Conservation (phyloP, 2,113 vertebrate genomes). For the Micromys minutus region DNA sequence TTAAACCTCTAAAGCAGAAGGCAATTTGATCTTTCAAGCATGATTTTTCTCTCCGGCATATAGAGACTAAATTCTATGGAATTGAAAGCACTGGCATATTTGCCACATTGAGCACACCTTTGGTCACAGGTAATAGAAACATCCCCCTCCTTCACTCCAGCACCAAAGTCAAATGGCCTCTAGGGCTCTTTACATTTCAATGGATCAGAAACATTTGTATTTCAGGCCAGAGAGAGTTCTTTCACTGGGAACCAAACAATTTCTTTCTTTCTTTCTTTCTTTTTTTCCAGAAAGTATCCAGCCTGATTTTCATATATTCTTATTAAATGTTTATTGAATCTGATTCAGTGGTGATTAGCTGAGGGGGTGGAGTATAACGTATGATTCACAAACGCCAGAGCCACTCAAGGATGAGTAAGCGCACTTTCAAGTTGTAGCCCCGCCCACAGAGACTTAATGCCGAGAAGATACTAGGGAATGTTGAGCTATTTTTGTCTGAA, state of each 20-base stretch:
- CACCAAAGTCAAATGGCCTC: background rate
- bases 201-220: background rate
- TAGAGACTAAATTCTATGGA: background rate
- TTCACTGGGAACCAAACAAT: background rate
- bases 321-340: conserved; percentile 31
- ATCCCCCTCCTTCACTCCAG: background rate
- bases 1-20: background rate
- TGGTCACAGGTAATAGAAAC: background rate
- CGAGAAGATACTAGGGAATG: conserved; percentile 32
- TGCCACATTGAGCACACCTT: background rate
- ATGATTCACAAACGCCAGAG: conserved; percentile 40
- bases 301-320: background rate
- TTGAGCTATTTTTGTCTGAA: background rate
- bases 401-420: conserved; percentile 29
- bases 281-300: background rate
- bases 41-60: background rate
- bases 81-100: background rate
- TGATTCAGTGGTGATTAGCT: conserved; percentile 15
- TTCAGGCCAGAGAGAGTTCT: background rate
- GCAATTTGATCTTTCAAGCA: background rate
- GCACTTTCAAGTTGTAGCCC: background rate
- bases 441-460: conserved; percentile 1
- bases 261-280: background rate
- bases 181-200: background rate
- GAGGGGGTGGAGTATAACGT: conserved; percentile 26